Conservation (phyloP, 2,797 vertebrate species). For the Astyanax mexicanus region DNA sequence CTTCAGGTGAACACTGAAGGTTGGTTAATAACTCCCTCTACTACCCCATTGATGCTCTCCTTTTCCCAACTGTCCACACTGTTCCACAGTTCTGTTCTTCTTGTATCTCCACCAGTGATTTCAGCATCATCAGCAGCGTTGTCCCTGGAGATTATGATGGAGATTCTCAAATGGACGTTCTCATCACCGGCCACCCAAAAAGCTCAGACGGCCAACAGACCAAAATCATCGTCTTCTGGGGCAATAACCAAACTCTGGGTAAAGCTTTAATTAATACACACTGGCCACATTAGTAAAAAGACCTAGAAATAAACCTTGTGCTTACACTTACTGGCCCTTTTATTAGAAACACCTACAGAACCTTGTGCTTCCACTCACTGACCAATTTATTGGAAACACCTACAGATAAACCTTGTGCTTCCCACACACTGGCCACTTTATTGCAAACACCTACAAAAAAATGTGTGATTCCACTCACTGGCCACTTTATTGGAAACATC, state of each 20-base stretch:
- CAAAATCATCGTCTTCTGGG: conserved; percentile 89
- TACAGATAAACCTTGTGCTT: too few relatives aligned
- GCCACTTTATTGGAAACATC: too few relatives aligned
- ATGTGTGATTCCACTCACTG: not conserved
- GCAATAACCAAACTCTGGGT: conserved; percentile 94
- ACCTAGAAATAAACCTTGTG: not conserved
- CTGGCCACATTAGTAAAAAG: not conserved
- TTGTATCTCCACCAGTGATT: conserved; percentile 71
- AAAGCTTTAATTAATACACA: conserved; percentile 51
- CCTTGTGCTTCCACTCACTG: not conserved
- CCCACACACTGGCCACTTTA: not conserved
- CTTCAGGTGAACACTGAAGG: too few relatives aligned
- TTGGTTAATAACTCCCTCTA: too few relatives aligned
- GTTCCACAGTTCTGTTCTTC: not conserved
- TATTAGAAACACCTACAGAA: not conserved
- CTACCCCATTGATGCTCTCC: not conserved
- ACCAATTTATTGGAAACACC: too few relatives aligned
- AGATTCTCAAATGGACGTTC: conserved; percentile 98
- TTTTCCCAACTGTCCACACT: not conserved
- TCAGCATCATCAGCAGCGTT: conserved; percentile 89
- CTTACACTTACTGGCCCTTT: not conserved
- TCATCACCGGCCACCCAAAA: conserved; percentile 81
- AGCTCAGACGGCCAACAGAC: conserved; percentile 54
- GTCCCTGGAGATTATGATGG: conserved; percentile 98
- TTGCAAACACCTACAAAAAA: not conserved